A percentile compares a stretch with the other conserved stretches of the same genome.
These are phyloP conservation scores for Parnassius glacialis DNA, from an alignment of 2,888 invertebrate species.

Conservation along the genomic window DNA sequence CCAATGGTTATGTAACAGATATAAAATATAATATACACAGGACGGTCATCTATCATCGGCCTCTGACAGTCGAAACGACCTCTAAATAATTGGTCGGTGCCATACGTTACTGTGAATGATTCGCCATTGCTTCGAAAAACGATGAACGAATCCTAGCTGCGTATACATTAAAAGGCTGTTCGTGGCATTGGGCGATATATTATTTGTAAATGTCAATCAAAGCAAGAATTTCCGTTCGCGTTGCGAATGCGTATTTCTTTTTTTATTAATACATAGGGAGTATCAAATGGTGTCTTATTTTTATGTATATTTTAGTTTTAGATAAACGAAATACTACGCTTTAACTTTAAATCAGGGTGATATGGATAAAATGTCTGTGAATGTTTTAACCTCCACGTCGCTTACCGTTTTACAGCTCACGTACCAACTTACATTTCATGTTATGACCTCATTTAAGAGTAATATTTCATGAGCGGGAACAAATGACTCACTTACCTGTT, in stretches of 20 bases:
- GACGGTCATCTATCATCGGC: slow-evolving; percentile 53
- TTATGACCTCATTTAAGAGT: slow-evolving; percentile 53
- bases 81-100: slow-evolving; percentile 55
- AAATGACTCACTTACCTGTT: slow-evolving; percentile 75
- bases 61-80: slow-evolving; percentile 43
- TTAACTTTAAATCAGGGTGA: slow-evolving; percentile 32
- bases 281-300: no score
- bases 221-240: no score
- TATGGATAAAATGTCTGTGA: slow-evolving; percentile 39
- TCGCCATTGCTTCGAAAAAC: slow-evolving; percentile 36
- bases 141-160: slow-evolving; percentile 23
- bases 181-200: no score
- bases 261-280: no score
- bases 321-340: slow-evolving; percentile 6
- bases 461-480: slow-evolving; percentile 58
- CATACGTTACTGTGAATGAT: slow-evolving; percentile 41
- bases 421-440: slow-evolving; percentile 43
- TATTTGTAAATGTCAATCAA: no score
- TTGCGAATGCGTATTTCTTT: no score
- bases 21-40: slow-evolving; percentile 54
- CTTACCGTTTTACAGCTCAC: slow-evolving; percentile 36
- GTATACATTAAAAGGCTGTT: neutral
- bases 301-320: no score
- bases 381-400: slow-evolving; percentile 41
- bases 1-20: slow-evolving; percentile 8